Base-by-base conservation (phyloP, 2,888 invertebrate genomes). In the Seladonia tumulorum region DNA sequence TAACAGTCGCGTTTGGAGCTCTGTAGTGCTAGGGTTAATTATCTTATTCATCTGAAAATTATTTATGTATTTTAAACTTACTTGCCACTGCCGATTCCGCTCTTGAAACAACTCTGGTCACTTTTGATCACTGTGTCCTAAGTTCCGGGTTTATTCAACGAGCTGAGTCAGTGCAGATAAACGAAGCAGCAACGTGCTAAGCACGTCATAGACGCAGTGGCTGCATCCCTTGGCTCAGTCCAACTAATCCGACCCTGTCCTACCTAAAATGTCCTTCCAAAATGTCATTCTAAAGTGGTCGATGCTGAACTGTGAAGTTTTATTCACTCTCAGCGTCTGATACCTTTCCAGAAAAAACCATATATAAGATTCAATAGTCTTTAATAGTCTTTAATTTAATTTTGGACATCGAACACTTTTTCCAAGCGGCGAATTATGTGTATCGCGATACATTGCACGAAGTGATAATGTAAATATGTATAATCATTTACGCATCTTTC, bases 121-220 rank as follows among this genome's bases (percentile, higher is more conserved):
- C 68, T 68, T 68, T 68, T 68, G 39, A 39, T 68, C 68, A 39
- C 39, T 39, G 39, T 39, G 22, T 35, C 39, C 68, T 68, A 68
- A 68, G 35, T 68, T 68, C 7, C 5, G 18, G 18, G 68, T 39
- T 39, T 39, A 68, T 63, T 63, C 68, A 68, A 68, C 68, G 68
- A 68, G 68, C 39, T 39, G 68, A 39, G 35, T 39, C 68, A 68
- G 68, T 39, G 68, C 68, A 22, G 68, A 68, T 68, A 74, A 35
- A 57, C 74, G 74, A 53, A 49, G 35, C n/a, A 39, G 53, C 53
- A 74, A 53, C 35, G 22, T 53, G 74, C 74, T 53, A 29, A 49
- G 73, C 53, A 39, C 35, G 68, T 39, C 68, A 68, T 68, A 68
- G 68, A 68, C 22, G 68, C 39, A 68, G 68, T 39, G 22, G 68